These are phyloP conservation scores for Drosophila neoperkinsi DNA, from an alignment of 2,888 invertebrate species.

Conservation along the genomic window DNA sequence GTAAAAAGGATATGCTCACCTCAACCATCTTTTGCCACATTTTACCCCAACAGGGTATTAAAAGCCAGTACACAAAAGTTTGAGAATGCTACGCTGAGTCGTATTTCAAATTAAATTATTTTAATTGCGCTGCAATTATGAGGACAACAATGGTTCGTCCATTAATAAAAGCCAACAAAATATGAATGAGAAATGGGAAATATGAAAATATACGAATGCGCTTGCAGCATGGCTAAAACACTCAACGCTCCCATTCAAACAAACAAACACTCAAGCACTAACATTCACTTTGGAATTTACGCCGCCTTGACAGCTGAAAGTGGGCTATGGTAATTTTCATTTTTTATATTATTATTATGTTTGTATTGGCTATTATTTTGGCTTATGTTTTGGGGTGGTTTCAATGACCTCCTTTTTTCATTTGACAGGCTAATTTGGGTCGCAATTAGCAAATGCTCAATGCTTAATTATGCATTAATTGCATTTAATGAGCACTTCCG, in stretches of 20 bases:
- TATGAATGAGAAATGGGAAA: constrained; percentile 6
- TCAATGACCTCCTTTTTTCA: constrained; percentile 25
- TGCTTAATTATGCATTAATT: constrained; percentile 79
- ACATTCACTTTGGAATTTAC: constrained; percentile 27
- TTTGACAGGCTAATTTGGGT: constrained; percentile 57
- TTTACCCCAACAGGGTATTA: not conserved
- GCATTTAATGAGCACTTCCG: constrained; percentile 76
- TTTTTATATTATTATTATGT: constrained; percentile 26
- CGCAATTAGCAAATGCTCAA: constrained; percentile 64
- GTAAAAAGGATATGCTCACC: no score
- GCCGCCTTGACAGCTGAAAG: constrained; percentile 62
- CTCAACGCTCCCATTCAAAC: constrained; percentile 13
- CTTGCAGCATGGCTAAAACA: constrained; percentile 11
- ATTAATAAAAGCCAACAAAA: constrained; percentile 37
- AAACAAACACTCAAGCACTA: constrained; percentile 11
- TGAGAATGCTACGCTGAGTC: constrained; percentile 27
- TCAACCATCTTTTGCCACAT: no score
- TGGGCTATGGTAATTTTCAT: constrained; percentile 65
- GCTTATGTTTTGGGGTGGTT: constrained; percentile 43
- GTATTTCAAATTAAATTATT: constrained; percentile 68
- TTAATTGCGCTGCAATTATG: constrained; percentile 76
- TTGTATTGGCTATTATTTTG: constrained; percentile 44
- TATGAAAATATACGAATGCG: constrained; percentile 2
- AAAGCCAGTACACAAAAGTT: constrained; percentile 20
- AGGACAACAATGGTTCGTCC: constrained; percentile 49